phyloP scores from a whole-genome alignment of 1,140 invertebrate genomes.

The Helicoverpa zea region DNA sequence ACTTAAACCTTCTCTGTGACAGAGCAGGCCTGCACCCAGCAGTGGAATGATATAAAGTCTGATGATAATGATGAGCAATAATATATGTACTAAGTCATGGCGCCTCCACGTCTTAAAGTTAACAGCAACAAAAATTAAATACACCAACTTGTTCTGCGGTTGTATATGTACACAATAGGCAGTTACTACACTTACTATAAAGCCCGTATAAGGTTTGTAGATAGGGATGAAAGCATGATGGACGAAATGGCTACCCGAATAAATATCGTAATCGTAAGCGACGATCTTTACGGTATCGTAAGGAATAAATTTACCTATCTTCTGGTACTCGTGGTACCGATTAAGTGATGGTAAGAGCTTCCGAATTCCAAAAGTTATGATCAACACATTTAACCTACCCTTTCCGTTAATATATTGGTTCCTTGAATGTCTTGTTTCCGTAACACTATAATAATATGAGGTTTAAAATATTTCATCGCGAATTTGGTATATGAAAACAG shows the following conservation, averaged over 20 bases:
- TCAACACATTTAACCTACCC: conserved; percentile 11
- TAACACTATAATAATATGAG: not conserved
- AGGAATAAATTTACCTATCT: conserved; percentile 44
- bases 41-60: too few relatives aligned
- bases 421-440: not conserved
- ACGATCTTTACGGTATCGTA: conserved; percentile 43
- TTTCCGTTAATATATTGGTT: not conserved
- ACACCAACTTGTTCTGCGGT: not conserved
- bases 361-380: conserved; percentile 31
- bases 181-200: not conserved
- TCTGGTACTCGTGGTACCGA: conserved; percentile 30
- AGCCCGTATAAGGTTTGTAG: conserved; percentile 14
- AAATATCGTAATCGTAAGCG: conserved; percentile 40
- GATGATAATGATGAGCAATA: too few relatives aligned
- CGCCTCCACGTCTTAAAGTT: conserved; percentile 2
- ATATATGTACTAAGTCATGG: too few relatives aligned
- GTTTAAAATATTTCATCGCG: not conserved
- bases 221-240: conserved; percentile 43
- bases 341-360: conserved; percentile 31
- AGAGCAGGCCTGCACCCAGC: too few relatives aligned
- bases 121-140: conserved; percentile 12
- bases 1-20: too few relatives aligned
- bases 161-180: conserved; percentile 10
- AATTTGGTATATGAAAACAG: not conserved
- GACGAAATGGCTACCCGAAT: conserved; percentile 39